Base-by-base conservation (phyloP, 2,113 vertebrate species). In the Pomatostomus ruficeps region DNA sequence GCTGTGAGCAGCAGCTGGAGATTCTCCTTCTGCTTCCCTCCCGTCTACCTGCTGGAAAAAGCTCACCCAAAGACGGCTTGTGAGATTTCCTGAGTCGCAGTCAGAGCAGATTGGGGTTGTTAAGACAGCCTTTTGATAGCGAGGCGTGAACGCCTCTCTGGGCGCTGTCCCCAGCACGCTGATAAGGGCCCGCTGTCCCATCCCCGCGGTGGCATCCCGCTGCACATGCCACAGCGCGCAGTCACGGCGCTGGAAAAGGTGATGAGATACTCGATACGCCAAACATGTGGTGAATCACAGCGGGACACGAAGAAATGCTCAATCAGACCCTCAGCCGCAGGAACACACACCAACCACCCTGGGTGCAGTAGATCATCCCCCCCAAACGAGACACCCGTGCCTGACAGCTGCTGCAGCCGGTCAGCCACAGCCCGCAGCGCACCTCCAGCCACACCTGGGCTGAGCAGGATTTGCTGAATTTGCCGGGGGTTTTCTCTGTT, bases 61-160 rank as follows among this genome's bases (percentile, higher is more conserved):
- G 2, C 25, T 46, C 42, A 33, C 26, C 26, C 22, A 31, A 65
- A 68, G 43, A 21, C 4, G 29, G 52, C 2, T 1, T 0, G 0
- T 46, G 46, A 52, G 81, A 25, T 59, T 42, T 85, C 52, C 66
- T 76, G 78, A 43, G 46, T 66, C 2, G 8, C 40, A 67, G 12
- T 42, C 71, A 52, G 51, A 63, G 55, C 28, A 85, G 63, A 77
- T 23, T 22, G 43, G 51, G 29, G 7, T 13, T 26, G 55, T 35
- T 73, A 23, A 51, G 25, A 26, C 0, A 71, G 55, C 31, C 31
- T 77, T 94, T 81, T 1, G 10, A 33, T 63, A 36, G 3, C 2
- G 4, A 55, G 63, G 63, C 43, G 74, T 48, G 63, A 43, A 25
- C 43, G 5, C 23, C 54, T 45, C 7, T 72, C 51, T 45, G 1